Evolutionary conservation across 2,797 vertebrate species (phyloP).

Genomic region (Taeniopygia guttata): DNA sequence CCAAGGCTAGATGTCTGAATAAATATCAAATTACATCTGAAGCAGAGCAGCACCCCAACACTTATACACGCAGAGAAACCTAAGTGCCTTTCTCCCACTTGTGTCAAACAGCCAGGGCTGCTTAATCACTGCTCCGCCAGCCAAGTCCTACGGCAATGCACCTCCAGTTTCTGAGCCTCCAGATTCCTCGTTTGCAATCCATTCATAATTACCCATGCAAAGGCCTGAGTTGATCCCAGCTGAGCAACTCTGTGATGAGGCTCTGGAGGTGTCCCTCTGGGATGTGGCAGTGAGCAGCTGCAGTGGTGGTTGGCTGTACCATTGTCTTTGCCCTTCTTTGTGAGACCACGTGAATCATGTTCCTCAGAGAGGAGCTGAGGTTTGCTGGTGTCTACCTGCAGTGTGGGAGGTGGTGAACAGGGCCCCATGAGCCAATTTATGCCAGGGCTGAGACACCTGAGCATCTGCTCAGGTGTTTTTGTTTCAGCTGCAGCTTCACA

Average conservation of each 20-base stretch:
- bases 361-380: not conserved
- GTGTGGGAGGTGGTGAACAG: not conserved
- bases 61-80: not conserved
- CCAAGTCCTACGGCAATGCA: not conserved
- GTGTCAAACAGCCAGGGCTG: not conserved
- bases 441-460: not conserved
- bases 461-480: fast-evolving
- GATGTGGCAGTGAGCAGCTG: not conserved
- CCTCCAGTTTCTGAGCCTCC: not conserved
- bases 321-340: not conserved
- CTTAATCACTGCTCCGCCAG: not conserved
- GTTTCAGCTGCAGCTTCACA: not conserved
- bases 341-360: fast-evolving
- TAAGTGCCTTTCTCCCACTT: not conserved
- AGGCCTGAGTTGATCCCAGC: not conserved
- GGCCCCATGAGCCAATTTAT: not conserved
- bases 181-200: not conserved
- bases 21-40: not conserved
- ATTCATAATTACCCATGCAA: fast-evolving
- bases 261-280: not conserved
- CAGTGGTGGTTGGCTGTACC: not conserved
- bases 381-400: not conserved
- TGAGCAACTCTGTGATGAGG: not conserved
- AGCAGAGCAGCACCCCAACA: not conserved
- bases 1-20: slow-evolving; percentile 18